A percentile compares a stretch with the other conserved stretches of the same genome.
These are phyloP conservation scores for Lipotes vexillifer DNA, from an alignment of 2,113 vertebrate genomes.

Conservation along the genomic window DNA sequence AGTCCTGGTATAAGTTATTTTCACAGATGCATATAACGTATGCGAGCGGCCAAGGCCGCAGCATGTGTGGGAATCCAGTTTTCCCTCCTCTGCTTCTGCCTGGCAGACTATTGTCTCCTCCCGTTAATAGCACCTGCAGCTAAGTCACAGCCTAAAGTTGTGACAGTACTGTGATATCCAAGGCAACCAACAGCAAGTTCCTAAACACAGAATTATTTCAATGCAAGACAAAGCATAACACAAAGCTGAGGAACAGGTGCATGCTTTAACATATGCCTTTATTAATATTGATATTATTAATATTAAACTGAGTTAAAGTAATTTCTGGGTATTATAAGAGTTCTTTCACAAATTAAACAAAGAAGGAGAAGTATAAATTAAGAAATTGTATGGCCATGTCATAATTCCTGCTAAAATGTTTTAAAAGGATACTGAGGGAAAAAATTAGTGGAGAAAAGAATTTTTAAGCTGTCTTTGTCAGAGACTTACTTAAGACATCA, in stretches of 20 bases:
- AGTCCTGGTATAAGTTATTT: background rate
- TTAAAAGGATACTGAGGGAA: background rate
- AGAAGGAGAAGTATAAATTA: background rate
- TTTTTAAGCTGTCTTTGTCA: background rate
- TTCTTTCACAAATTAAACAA: constrained; percentile 7
- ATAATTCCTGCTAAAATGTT: background rate
- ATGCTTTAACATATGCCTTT: background rate
- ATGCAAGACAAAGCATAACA: background rate
- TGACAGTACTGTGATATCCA: constrained; percentile 10
- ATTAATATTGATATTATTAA: background rate
- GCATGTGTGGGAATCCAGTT: background rate
- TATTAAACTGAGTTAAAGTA: background rate
- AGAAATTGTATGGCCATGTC: background rate
- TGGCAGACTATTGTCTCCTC: constrained; percentile 1
- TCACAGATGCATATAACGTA: background rate
- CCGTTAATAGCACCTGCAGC: background rate
- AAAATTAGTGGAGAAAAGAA: background rate
- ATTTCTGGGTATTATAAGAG: background rate
- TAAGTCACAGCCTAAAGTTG: constrained; percentile 16
- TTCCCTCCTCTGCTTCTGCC: background rate
- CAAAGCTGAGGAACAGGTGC: background rate
- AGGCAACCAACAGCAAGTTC: background rate
- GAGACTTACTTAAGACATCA: background rate
- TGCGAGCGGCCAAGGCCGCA: background rate
- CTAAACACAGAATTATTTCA: background rate